Conservation (phyloP, 2,113 vertebrate genomes). For the Gallinago jamesoni region DNA sequence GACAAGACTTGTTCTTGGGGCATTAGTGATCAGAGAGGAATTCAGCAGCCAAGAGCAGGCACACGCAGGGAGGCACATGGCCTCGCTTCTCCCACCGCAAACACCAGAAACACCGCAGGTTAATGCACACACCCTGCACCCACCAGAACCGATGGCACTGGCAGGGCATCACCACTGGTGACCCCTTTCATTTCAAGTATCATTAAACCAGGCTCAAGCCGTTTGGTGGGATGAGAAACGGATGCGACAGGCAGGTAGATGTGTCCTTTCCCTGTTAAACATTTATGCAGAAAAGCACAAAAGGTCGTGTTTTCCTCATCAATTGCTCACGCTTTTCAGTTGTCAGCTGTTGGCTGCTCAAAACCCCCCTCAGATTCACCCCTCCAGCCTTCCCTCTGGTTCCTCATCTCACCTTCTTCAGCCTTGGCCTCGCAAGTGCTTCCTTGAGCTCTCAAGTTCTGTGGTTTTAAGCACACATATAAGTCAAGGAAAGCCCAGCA, state of each 20-base stretch:
- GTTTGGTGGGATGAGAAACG: not conserved
- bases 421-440: not conserved
- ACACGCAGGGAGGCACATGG: not conserved
- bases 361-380: not conserved
- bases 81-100: not conserved
- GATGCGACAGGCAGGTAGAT: not conserved
- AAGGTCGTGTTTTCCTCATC: not conserved
- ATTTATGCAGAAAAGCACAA: not conserved
- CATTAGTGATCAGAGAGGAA: not conserved
- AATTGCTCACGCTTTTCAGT: not conserved
- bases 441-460: not conserved
- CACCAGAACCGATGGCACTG: fast-evolving
- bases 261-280: not conserved
- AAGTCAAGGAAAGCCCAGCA: not conserved
- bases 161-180: fast-evolving
- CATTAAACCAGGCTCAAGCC: not conserved
- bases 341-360: not conserved
- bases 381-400: too few species aligned
- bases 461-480: not conserved
- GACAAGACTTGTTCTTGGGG: not conserved
- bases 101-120: not conserved
- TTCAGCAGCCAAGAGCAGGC: not conserved
- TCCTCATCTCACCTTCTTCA: not conserved
- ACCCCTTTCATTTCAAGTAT: not conserved
- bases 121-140: too few species aligned